Percentiles rank a stretch among this genome's conserved stretches.
Conservation (phyloP, 2,113 vertebrate genomes). For the Columba janthina region DNA sequence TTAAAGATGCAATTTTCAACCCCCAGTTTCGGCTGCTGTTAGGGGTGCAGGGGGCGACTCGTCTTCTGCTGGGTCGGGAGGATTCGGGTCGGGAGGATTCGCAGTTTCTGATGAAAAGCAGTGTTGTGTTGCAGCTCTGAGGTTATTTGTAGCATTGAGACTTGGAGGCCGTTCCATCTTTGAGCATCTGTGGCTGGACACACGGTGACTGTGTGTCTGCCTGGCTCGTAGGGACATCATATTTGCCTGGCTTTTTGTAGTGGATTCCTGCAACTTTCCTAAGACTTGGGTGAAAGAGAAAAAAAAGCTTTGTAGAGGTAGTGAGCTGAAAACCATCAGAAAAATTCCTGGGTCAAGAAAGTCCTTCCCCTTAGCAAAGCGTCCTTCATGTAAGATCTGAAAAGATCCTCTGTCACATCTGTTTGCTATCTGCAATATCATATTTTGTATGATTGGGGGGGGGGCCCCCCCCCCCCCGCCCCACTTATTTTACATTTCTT, state of each 20-base stretch:
- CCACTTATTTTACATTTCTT: not conserved
- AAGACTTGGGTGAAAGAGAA: not conserved
- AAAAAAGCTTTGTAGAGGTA: not conserved
- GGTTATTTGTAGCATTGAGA: not conserved
- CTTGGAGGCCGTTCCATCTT: not conserved
- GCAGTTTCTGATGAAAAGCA: not conserved
- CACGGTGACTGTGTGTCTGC: accelerated
- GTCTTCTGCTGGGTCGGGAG: not conserved
- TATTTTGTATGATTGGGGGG: not conserved
- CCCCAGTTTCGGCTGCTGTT: too few relatives aligned
- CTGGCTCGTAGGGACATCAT: accelerated
- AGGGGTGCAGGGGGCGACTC: not conserved
- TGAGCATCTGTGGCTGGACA: not conserved
- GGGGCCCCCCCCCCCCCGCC: accelerated
- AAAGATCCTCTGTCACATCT: not conserved
- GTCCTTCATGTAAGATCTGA: not conserved
- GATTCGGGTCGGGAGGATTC: not conserved
- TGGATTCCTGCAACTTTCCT: not conserved
- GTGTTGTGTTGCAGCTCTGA: not conserved
- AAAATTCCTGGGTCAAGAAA: not conserved
- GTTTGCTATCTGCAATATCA: not conserved
- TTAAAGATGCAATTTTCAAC: not conserved
- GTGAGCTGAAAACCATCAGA: not conserved
- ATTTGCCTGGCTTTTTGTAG: not conserved
- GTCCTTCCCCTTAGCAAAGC: not conserved